These are phyloP conservation scores for Eufriesea mexicana DNA, from an alignment of 1,140 invertebrate genomes.

Conservation along the genomic window DNA sequence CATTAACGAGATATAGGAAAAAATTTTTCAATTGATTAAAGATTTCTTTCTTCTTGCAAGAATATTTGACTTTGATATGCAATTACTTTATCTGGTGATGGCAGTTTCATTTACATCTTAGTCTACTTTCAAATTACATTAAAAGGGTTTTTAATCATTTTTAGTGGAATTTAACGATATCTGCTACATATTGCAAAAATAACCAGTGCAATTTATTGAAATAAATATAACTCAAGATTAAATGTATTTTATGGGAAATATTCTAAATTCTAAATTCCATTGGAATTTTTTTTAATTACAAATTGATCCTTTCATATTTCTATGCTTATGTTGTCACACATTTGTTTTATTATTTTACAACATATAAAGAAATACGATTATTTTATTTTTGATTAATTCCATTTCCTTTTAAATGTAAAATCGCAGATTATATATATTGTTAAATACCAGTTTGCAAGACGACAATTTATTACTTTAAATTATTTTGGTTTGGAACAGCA, in stretches of 20 bases:
- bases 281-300: not conserved
- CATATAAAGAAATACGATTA: not conserved
- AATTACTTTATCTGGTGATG: too few species aligned
- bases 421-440: not conserved
- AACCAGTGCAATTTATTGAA: not conserved
- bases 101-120: not conserved
- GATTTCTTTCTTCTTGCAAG: not conserved
- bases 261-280: not conserved
- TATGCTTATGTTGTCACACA: not conserved
- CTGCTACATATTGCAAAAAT: not conserved
- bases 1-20: not conserved
- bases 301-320: not conserved
- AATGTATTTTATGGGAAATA: not conserved
- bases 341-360: not conserved
- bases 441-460: not conserved
- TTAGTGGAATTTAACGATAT: too few species aligned
- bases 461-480: too few species aligned
- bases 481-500: too few species aligned
- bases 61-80: not conserved
- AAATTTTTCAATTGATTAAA: not conserved
- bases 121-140: not conserved
- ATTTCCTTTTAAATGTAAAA: not conserved
- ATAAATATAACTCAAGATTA: not conserved
- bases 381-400: not conserved
- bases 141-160: not conserved